Base-by-base conservation (phyloP, 1,140 invertebrate species). In the Neodiprion lecontei region DNA sequence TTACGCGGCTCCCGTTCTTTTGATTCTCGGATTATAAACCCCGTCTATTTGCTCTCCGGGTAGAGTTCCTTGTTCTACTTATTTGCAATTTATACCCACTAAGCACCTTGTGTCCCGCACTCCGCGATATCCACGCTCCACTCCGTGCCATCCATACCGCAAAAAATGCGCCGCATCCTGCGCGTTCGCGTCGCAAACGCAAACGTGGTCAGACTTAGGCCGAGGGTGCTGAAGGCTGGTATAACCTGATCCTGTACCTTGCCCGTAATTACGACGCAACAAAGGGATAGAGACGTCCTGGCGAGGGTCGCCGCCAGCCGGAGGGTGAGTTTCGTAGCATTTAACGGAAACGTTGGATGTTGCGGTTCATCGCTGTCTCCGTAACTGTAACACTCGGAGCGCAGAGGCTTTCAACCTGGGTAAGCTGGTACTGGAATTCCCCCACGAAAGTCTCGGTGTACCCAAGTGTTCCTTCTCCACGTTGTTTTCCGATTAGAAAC, bases 301-400 rank as follows among this genome's bases (percentile, higher is more conserved):
- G 11, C 11, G 53, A 61, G 53, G 53, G 53, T 61, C 53, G 53
- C 53, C 28, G 53, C 53, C 53, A 61, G 53, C 11, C 28, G n/a
- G 53, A 61, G 53, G 53, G 53, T 61, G 53, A 61, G 53, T 61
- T 61, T 61, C 53, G 11, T 61, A 9, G 53, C 53, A 61, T 61
- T 61, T 61, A 61, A 61, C 53, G 53, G 53, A 61, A 61, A 17
- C 53, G 53, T 61, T 61, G 53, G 53, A 61, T 61, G 53, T 61
- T 61, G 53, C 53, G 53, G 53, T 61, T 61, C 53, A 61, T 61
- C 14, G 53, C 53, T 61, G 53, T 61, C 53, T 61, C 53, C 53
- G 53, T 14, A 61, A 61, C 53, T 61, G 53, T 14, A 61, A 61
- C n/a, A 61, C 53, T 17, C 53, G 4, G n/a, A 61, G 11, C 53